Conservation (phyloP, 2,797 vertebrate genomes). For the Pitangus sulphuratus region DNA sequence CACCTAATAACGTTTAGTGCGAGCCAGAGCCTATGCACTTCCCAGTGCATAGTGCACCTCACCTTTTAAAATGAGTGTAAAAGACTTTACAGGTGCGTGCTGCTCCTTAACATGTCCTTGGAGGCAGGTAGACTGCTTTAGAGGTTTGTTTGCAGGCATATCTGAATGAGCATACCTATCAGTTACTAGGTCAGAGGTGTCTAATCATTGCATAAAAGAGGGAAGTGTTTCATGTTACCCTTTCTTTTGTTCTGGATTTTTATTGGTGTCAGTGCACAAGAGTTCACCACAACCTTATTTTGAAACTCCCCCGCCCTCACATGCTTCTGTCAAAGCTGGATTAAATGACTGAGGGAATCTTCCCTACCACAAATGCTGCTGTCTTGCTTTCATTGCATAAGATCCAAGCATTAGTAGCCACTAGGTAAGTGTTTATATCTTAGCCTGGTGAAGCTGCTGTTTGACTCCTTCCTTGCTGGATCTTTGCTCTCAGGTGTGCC, state of each 20-base stretch:
- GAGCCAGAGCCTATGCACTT: not conserved
- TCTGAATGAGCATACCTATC: not conserved
- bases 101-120: not conserved
- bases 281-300: slow-evolving; percentile 1
- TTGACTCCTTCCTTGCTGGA: not conserved
- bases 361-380: not conserved
- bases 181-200: not conserved
- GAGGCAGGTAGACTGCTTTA: not conserved
- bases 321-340: slow-evolving; percentile 55
- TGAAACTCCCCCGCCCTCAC: not conserved
- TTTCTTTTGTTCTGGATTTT: slow-evolving; percentile 5
- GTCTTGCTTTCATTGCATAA: slow-evolving; percentile 33
- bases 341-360: slow-evolving; percentile 46
- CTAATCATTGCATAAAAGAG: not conserved
- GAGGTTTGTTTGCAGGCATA: not conserved
- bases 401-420: not conserved
- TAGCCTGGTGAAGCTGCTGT: not conserved
- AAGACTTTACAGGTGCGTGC: not conserved
- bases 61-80: not conserved
- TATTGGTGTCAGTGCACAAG: not conserved
- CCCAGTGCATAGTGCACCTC: too few relatives aligned
- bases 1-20: not conserved
- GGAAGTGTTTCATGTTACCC: not conserved
- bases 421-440: not conserved
- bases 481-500: not conserved